Evolutionary conservation across 1,140 invertebrate genomes (phyloP), one percentile per base, ranked within the genome.

Genomic region (Choristoneura fumiferana): DNA sequence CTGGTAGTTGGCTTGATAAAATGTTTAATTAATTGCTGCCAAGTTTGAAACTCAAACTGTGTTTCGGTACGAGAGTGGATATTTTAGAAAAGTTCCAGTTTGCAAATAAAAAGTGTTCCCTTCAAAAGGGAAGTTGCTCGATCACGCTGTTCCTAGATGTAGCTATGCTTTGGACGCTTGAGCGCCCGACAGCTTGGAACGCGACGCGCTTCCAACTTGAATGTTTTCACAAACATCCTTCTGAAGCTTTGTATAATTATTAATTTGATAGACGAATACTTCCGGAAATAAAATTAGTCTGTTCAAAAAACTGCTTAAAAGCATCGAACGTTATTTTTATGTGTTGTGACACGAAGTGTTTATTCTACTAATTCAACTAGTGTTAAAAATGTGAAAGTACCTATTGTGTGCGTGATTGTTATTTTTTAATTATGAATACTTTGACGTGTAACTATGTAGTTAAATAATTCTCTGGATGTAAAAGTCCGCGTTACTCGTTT

Each of bases 171-270:
- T 29, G 22, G 22, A 8, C 43, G n/a, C 22, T 49, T 49, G 43
- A 49, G 43, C 43, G n/a, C 22, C 22, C 22, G 43, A 49, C 17
- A 18, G n/a, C 43, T 33, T 22, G 43, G 43, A 22, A 49, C 43
- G 43, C 43, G 18, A 10, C 8, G n/a, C 43, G 43, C 40, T 14
- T n/a, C 18, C 43, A 49, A 49, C 43, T 49, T 49, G 14, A 49
- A 49, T 49, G 22, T 49, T 49, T 49, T 49, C 43, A 17, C 4
- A 13, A 49, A 49, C 43, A 49, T 33, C 43, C 22, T 22, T 14
- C n/a, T 12, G 22, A 49, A 22, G 43, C 43, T 49, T 49, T 49
- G 43, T 49, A 22, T 22, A 33, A n/a, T 43, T 43, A 18, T 22
- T 49, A 49, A 49, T 49, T 49, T 33, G 18, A 49, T 17, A 49